Percentiles rank a stretch among this genome's conserved stretches.
Evolutionary conservation across 2,888 invertebrate genomes (phyloP).

Genomic region (Volucella inflata): DNA sequence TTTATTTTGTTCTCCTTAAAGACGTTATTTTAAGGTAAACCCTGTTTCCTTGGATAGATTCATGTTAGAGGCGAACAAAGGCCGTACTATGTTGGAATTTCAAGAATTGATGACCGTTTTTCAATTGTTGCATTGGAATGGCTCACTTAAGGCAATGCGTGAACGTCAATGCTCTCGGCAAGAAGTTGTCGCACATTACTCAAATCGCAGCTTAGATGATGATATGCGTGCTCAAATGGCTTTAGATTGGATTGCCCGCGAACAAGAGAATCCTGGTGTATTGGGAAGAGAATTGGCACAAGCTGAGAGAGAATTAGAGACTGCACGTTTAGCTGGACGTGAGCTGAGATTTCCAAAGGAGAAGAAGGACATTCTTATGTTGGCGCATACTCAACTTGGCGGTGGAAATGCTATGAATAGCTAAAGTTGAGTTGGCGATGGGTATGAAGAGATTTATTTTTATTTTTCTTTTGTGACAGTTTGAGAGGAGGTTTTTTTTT

Average conservation of each 20-base stretch:
- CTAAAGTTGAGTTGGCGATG: constrained; percentile 48
- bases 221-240: constrained; percentile 99
- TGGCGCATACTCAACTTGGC: constrained; percentile 93
- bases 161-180: constrained; percentile 97
- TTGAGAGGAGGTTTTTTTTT: constrained; percentile 25
- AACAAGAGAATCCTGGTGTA: constrained; percentile 90
- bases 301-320: constrained; percentile 94
- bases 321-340: constrained; percentile 93
- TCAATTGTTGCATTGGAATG: constrained; percentile 98
- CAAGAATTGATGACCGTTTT: constrained; percentile 99
- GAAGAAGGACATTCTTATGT: constrained; percentile 95
- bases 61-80: constrained; percentile 92
- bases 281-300: constrained; percentile 91
- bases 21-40: not conserved
- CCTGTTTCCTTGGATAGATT: constrained; percentile 84
- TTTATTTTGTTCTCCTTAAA: not conserved
- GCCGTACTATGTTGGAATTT: constrained; percentile 97
- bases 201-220: constrained; percentile 95
- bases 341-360: constrained; percentile 97
- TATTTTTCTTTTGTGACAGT: constrained; percentile 30
- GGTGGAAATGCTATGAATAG: constrained; percentile 79
- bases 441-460: constrained; percentile 41
- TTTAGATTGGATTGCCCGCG: constrained; percentile 95
- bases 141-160: constrained; percentile 97
- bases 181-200: constrained; percentile 96